phyloP scores from a whole-genome alignment of 2,113 vertebrate species.

The Lathamus discolor region DNA sequence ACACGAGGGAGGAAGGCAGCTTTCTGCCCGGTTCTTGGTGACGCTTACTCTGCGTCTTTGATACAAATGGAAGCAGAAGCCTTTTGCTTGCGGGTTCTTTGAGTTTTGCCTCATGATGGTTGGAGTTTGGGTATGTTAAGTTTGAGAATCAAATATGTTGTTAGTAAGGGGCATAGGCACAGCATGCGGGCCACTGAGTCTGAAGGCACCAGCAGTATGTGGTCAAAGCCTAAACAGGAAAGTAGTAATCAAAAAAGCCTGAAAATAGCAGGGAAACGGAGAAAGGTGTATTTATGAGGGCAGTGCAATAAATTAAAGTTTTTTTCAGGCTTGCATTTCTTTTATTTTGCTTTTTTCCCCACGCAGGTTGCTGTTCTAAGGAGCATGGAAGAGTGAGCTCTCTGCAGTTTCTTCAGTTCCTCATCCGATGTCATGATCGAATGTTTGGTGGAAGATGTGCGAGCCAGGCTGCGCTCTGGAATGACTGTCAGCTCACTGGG shows the following conservation, averaged over 20 bases:
- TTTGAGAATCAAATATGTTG: neutral
- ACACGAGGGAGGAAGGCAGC: neutral
- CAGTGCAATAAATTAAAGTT: neutral
- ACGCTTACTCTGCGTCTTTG: neutral
- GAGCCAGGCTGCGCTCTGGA: constrained; percentile 86
- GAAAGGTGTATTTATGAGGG: neutral
- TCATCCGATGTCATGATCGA: constrained; percentile 82
- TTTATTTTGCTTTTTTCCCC: neutral
- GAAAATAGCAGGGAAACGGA: neutral
- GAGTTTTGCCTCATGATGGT: rapidly evolving
- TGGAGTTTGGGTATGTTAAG: neutral
- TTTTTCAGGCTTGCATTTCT: neutral
- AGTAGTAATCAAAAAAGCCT: neutral
- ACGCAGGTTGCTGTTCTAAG: neutral
- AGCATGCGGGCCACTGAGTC: neutral
- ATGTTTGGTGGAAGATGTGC: constrained; percentile 81
- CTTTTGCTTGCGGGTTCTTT: neutral
- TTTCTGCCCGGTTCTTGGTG: neutral
- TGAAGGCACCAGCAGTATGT: neutral
- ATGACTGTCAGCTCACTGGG: constrained; percentile 83
- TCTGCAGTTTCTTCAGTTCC: neutral
- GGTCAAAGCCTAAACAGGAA: neutral
- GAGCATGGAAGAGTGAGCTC: neutral
- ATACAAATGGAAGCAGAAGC: neutral
- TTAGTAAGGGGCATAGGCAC: neutral